Base-by-base conservation (phyloP, 2,888 invertebrate species). In the Pogonocherus hispidulus region DNA sequence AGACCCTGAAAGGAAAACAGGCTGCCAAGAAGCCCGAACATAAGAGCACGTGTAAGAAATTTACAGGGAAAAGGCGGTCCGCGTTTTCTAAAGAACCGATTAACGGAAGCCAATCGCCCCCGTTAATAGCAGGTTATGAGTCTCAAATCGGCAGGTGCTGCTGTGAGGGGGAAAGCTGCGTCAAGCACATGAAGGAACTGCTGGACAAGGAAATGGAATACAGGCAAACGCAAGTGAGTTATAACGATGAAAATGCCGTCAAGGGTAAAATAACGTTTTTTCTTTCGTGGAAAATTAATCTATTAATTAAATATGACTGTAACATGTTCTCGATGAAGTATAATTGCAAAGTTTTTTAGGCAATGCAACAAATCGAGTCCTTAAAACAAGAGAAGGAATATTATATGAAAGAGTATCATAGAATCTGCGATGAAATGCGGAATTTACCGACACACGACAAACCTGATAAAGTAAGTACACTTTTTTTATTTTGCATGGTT, bases 371-470 rank as follows among this genome's bases (percentile, higher is more conserved):
- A 20, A 70, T 80, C 18, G 80, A 81, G n/a, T 67, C 72, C 35
- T 60, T 82, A 14, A 76, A 71, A 51, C 69, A 83, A 6, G 88
- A 89, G 80, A 85, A 87, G 51, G 87, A 89, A 74, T 86, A 86
- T 79, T 88, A 87, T 70, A 86, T 84, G 81, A 84, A 84, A 19
- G 88, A 89, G 75, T 88, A 86, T 73, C 84, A 84, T 32, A 84
- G 83, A 70, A 72, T 86, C 19, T 81, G 84, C 59, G 86, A 87
- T 60, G 83, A 86, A 69, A 77, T 83, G 47, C 81, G 79, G 63
- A 84, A 81, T 70, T 66, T 77, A 22, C 76, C 81, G n/a, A 70
- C 59, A 14, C 67, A 56, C 20, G 82, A 83, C 20, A 77, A 78
- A 56, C 68, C 75, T 8, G 81, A 85, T 66, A 81, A 80, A 63